Conservation (phyloP, 2,113 vertebrate species). For the Cyanoliseus patagonus region DNA sequence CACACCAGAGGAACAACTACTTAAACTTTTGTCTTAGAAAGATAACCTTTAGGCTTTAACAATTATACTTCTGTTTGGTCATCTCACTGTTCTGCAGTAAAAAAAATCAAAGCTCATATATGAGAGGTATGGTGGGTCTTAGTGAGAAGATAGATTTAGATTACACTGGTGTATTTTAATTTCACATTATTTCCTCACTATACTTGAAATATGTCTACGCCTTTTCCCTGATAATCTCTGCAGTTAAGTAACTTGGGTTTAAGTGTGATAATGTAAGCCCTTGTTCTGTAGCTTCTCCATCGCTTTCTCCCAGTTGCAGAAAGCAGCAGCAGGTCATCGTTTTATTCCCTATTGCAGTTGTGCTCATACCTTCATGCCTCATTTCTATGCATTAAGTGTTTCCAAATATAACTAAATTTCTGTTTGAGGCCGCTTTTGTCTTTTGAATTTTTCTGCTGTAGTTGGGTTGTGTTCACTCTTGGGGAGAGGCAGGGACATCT, state of each 20-base stretch:
- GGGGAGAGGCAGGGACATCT: not conserved
- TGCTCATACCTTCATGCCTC: not conserved
- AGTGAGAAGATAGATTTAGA: not conserved
- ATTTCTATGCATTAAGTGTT: not conserved
- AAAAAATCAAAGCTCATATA: not conserved
- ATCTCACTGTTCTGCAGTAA: not conserved
- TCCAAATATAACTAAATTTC: not conserved
- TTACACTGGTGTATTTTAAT: not conserved
- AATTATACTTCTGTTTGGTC: not conserved
- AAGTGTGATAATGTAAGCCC: not conserved
- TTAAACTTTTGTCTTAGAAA: not conserved
- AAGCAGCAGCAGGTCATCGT: not conserved
- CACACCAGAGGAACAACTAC: not conserved
- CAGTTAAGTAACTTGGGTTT: not conserved
- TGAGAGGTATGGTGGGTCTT: accelerated
- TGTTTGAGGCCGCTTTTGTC: not conserved
- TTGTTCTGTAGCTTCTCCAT: not conserved
- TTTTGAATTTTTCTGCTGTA: not conserved
- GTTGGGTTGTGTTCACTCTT: not conserved
- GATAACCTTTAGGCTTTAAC: not conserved
- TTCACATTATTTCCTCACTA: not conserved
- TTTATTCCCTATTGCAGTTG: not conserved
- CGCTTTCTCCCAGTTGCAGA: not conserved
- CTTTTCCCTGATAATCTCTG: not conserved
- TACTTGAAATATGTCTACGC: not conserved